Conservation (phyloP, 2,797 vertebrate genomes). For the Xenentodon cancila region DNA sequence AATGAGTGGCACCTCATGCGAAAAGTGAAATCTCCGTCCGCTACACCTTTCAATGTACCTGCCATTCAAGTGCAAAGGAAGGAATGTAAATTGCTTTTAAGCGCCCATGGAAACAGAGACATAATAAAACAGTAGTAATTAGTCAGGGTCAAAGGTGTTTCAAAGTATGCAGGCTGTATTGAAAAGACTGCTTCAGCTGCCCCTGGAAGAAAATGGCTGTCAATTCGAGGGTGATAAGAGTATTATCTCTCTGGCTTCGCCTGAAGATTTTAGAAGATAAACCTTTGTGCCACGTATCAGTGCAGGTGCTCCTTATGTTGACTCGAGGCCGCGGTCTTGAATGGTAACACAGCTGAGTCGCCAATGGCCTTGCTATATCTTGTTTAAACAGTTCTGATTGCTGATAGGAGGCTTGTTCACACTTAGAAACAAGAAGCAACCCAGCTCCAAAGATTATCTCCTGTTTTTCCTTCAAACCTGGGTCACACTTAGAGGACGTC, state of each 20-base stretch:
- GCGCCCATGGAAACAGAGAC: constrained; percentile 23
- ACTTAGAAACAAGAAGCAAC: constrained; percentile 75
- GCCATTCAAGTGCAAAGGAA: constrained; percentile 14
- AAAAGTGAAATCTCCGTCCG: neutral
- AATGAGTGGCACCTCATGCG: constrained; percentile 6
- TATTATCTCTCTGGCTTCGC: constrained; percentile 49
- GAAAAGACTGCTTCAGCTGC: constrained; percentile 24
- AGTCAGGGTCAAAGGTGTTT: constrained; percentile 47
- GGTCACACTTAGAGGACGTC: constrained; percentile 43
- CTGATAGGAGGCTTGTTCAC: constrained; percentile 69
- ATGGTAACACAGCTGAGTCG: constrained; percentile 75
- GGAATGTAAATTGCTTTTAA: constrained; percentile 40
- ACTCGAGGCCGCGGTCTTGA: constrained; percentile 51
- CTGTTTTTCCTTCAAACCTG: constrained; percentile 63
- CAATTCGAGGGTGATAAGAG: constrained; percentile 58
- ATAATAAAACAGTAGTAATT: constrained; percentile 31
- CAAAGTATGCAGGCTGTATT: constrained; percentile 31
- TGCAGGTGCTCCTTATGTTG: constrained; percentile 79
- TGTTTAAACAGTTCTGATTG: constrained; percentile 81
- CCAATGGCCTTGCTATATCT: constrained; percentile 85
- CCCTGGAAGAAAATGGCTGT: constrained; percentile 27
- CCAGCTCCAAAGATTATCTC: constrained; percentile 62
- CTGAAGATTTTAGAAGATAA: constrained; percentile 63
- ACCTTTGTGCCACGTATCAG: constrained; percentile 79
- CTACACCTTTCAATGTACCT: constrained; percentile 16